A percentile compares a stretch with the other conserved stretches of the same genome.
phyloP scores from a whole-genome alignment of 2,888 invertebrate species.

The Caenorhabditis sp. region DNA sequence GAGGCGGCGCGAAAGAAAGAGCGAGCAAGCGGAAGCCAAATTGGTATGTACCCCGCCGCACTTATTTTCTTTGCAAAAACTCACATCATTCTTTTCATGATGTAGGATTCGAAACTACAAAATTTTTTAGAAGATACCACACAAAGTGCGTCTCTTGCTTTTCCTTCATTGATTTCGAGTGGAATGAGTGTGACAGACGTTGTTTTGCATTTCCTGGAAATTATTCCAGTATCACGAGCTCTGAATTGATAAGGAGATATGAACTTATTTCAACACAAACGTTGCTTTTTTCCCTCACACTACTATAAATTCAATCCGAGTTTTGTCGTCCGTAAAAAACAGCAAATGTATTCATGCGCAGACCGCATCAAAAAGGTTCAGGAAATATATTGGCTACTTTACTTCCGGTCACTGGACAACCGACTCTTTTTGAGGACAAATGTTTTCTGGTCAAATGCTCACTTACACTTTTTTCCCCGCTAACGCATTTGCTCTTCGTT shows the following conservation, averaged over 20 bases:
- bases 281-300: not conserved
- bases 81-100: not conserved
- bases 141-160: too few relatives aligned
- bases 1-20: not conserved
- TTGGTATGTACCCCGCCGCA: not conserved
- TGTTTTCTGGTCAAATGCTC: not conserved
- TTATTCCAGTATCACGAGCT: not conserved
- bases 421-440: not conserved
- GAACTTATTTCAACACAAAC: too few relatives aligned
- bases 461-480: conserved; percentile 6
- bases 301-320: not conserved
- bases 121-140: not conserved
- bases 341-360: not conserved
- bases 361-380: conserved; percentile 3
- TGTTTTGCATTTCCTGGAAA: not conserved
- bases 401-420: conserved; percentile 52
- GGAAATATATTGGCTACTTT: conserved; percentile 53
- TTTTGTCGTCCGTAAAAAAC: conserved; percentile 21
- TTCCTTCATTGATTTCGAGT: too few relatives aligned
- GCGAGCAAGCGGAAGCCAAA: not conserved
- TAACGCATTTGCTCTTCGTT: conserved; percentile 7
- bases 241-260: too few relatives aligned
- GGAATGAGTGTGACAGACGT: not conserved
- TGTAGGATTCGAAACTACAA: not conserved
- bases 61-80: not conserved